Percentiles rank a stretch among this genome's conserved stretches.
Evolutionary conservation across 2,113 vertebrate species (phyloP).

Genomic region (Saguinus imperator): DNA sequence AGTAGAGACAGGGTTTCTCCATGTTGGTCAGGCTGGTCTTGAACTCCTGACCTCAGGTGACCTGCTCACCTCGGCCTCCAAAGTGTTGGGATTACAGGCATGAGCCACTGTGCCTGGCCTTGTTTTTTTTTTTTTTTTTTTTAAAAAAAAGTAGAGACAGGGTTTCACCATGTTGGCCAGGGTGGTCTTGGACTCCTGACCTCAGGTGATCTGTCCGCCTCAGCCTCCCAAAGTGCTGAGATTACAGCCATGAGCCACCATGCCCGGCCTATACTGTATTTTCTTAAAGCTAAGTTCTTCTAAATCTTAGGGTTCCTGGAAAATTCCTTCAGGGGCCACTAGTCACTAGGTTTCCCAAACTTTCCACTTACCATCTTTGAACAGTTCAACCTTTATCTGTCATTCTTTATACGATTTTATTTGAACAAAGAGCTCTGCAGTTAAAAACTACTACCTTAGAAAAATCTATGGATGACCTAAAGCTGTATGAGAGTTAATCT

Average conservation of each 20-base stretch:
- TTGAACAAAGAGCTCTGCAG: constrained; percentile 21
- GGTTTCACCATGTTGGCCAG: too few relatives aligned
- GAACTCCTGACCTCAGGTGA: too few relatives aligned
- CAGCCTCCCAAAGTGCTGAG: too few relatives aligned
- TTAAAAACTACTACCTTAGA: constrained; percentile 28
- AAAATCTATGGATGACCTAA: constrained; percentile 52
- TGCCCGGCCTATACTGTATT: too few relatives aligned
- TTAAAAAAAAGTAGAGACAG: too few relatives aligned
- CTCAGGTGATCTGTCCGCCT: too few relatives aligned
- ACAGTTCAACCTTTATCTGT: constrained; percentile 6
- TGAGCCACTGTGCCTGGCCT: too few relatives aligned
- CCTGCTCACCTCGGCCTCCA: too few relatives aligned
- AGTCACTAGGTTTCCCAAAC: not conserved
- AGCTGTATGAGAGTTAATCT: constrained; percentile 36
- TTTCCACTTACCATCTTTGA: not conserved
- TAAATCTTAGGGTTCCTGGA: constrained; percentile 4
- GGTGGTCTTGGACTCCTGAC: too few relatives aligned
- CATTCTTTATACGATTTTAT: constrained; percentile 50
- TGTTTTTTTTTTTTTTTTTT: not conserved
- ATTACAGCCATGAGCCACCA: too few relatives aligned
- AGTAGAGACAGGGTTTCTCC: too few relatives aligned
- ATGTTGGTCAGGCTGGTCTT: too few relatives aligned
- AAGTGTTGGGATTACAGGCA: not conserved
- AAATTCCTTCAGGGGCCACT: not conserved
- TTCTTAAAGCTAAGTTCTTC: not conserved